Evolutionary conservation across 2,113 vertebrate species (phyloP), one percentile per base, ranked within the genome.

Genomic region (Mobula birostris): DNA sequence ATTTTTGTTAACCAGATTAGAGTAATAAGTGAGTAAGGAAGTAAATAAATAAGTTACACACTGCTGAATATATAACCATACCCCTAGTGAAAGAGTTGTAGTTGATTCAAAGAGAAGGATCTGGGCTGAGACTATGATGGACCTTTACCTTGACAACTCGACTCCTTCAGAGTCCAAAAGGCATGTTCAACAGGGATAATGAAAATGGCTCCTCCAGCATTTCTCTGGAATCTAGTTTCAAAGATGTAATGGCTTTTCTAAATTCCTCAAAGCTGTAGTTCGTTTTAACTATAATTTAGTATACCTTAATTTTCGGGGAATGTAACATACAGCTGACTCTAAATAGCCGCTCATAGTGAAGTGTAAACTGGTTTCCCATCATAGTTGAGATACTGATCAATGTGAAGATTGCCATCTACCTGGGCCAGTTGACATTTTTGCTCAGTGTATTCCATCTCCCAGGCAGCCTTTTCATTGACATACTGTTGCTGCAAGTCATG

Each of bases 401-500:
- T 93, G 15, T 32, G n/a, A 90, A 36, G 17, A 15, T 36, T 66
- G 61, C 29, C 94, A 0, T 0, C 95, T 97, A 99, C 99, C 98
- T 99, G 98, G 0, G 97, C 94, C 0, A 98, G 96, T 94, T 96
- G 98, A 95, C 98, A 97, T 95, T 97, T 98, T 94, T 99, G 97
- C 48, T 98, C 95, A 0, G 98, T 96, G 96, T 97, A 96, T 95
- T 99, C 98, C 95, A 99, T 96, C 94, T 99, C 98, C 98, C 98
- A 99, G 94, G 98, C 95, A 0, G 99, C 98, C 95, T 97, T 99
- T 96, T 99, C 98, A 68, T 96, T 97, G 94, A 98, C 98, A 0
- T 98, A 98, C 68, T 97, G 97, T 96, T 98, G 98, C 96, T 99
- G 98, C 77, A 99, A 96, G 0, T 97, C 97, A 95, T 96, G 96